Evolutionary conservation across 1,140 invertebrate species (phyloP), one percentile per base, ranked within the genome.

Genomic region (Telenomus remus): DNA sequence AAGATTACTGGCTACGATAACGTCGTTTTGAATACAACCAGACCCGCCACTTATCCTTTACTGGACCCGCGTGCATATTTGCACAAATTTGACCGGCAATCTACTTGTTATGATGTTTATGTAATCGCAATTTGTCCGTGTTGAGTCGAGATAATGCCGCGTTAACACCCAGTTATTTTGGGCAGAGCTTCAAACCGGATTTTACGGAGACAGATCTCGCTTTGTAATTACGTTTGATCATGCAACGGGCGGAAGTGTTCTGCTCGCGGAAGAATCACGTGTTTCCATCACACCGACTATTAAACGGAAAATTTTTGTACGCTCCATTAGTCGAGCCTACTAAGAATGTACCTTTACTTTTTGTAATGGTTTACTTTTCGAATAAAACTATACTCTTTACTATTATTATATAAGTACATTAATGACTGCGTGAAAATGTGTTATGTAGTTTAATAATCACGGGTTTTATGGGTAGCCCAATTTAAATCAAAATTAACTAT

Each of bases 1-100:
- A 70, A 81, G 81, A 84, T 84, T 71, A 76, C 76, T 71, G 63
- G 37, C 53, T 63, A 51, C 61, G 81, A 84, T 84, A 84, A 70
- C 68, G 73, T 70, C 79, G 69, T 74, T 63, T 70, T 71, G 75
- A 80, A 68, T 50, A 71, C 51, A 39, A 13, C 9, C 46, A 12
- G 51, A 53, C 54, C 16, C 11, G 11, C 16, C 34, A 48, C 61
- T 64, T 71, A 56, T 49, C 57, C 39, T 43, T 13, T 37, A 15
- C 27, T 46, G n/a, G 44, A 57, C 64, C 53, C 44, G 13, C 39
- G 34, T 14, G 39, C 16, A 47, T 80, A 75, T 81, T 81, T 80
- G 63, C 63, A 47, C 51, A 78, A 70, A 53, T 60, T 59, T 57
- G 49, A 63, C 9, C 14, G 35, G 15, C 61, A 49, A 60, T 69